Evolutionary conservation across 1,140 invertebrate species (phyloP).

Genomic region (Zaprionus davidi): DNA sequence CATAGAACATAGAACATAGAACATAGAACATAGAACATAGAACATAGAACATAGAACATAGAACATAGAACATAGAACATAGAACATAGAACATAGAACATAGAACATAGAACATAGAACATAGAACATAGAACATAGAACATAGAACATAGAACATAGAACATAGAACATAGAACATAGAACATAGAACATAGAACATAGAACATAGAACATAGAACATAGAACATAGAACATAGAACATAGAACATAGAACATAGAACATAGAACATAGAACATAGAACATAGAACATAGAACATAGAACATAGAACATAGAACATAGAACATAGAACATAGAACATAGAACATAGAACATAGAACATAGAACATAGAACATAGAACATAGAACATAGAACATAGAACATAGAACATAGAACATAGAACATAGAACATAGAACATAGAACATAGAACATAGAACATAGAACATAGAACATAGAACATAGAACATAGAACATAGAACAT

Average conservation of each 20-base stretch:
- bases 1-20: too few relatives aligned
- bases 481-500: slow-evolving; percentile 4
- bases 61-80: background rate
- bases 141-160: slow-evolving; percentile 4
- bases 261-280: slow-evolving; percentile 6
- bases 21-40: too few relatives aligned
- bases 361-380: slow-evolving; percentile 2
- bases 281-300: slow-evolving; percentile 7
- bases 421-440: slow-evolving; percentile 7
- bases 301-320: slow-evolving; percentile 6
- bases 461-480: slow-evolving; percentile 3
- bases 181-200: slow-evolving; percentile 4
- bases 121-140: background rate
- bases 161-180: background rate
- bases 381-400: slow-evolving; percentile 6
- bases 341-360: slow-evolving; percentile 7
- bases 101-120: slow-evolving; percentile 1
- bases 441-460: slow-evolving; percentile 2
- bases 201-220: slow-evolving; percentile 6
- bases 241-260: slow-evolving; percentile 6
- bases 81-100: background rate
- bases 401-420: slow-evolving; percentile 6
- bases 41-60: too few relatives aligned
- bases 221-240: slow-evolving; percentile 6
- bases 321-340: slow-evolving; percentile 7